Percentiles rank a stretch among this genome's conserved stretches.
Evolutionary conservation across 2,113 vertebrate genomes (phyloP).

Genomic region (Archocentrus centrarchus): DNA sequence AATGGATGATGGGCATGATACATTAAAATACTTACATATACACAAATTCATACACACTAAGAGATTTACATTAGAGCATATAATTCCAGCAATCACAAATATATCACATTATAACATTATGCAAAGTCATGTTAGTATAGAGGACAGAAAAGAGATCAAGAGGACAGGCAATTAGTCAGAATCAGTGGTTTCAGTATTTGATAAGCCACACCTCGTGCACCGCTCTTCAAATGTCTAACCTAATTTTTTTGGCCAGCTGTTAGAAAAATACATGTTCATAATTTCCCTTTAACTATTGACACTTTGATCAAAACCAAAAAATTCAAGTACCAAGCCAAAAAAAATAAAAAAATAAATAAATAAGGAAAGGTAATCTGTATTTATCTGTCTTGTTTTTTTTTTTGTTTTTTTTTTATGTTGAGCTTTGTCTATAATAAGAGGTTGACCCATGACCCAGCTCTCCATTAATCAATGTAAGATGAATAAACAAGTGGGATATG

Average conservation of each 20-base stretch:
- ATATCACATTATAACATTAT: not conserved
- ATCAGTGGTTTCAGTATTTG: not conserved
- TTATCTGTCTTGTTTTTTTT: conserved; percentile 73
- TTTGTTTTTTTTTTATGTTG: conserved; percentile 13
- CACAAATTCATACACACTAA: not conserved
- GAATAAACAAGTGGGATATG: conserved; percentile 76
- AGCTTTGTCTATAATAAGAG: conserved; percentile 70
- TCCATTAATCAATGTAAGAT: conserved; percentile 82
- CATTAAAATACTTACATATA: not conserved
- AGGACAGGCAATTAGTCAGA: not conserved
- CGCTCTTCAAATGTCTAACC: conserved; percentile 32
- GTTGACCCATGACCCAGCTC: conserved; percentile 74
- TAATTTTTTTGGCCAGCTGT: conserved; percentile 19
- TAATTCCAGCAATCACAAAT: not conserved
- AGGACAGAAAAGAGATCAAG: not conserved
- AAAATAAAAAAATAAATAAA: not conserved
- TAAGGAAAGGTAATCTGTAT: conserved; percentile 36
- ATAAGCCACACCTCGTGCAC: not conserved
- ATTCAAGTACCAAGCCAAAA: conserved; percentile 37
- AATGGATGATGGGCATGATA: not conserved
- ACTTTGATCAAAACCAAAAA: conserved; percentile 41
- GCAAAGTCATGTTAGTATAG: not conserved
- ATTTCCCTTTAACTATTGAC: conserved; percentile 28
- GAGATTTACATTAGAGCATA: not conserved
- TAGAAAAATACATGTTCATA: conserved; percentile 8